Evolutionary conservation across 30 jellyfish, hydroid and myxozoan genomes (phyloP), one percentile per base, ranked within the genome.

Genomic region (Hydractinia symbiolongicarpus): DNA sequence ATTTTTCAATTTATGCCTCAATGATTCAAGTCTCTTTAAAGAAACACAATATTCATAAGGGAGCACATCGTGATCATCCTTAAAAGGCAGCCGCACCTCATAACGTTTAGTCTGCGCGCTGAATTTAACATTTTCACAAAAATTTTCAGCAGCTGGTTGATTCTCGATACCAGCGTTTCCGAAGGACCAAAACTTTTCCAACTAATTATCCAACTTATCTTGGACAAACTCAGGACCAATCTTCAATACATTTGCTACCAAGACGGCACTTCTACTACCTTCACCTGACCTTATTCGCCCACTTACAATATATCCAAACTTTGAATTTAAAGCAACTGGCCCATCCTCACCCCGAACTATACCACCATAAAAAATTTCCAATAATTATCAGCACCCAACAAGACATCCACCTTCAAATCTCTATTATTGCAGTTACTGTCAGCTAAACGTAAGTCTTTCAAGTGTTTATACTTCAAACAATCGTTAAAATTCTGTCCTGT

Each of bases 21-120:
- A 52, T 74, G 79, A 15, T 62, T 60, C 52, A 80, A 73, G 8
- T 86, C 21, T 51, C 58, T 86, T 50, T 55, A 21, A 55, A 73
- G 5, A 50, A 72, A 16, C 54, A 30, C 6, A 13, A 70, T 66
- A 84, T 54, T 84, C 76, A 44, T 77, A 62, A 67, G 83, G 83
- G 53, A 77, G 76, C 30, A 53, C 14, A 78, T 83, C 82, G 50
- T 76, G 84, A 20, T 84, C 88, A 10, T 17, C 56, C 53, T 78
- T 84, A 72, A 76, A 84, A 10, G 84, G 88, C 6, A 84, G 21
- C 50, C 57, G 60, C 7, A 79, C 95, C 69, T 84, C 87, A 40
- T 76, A 84, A 8, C 83, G 77, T 8, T 75, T 87, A 30, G 44
- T 30, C 44, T 30, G 44, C 44, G 44, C 44, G 44, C 44, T 30